These are phyloP conservation scores for Drosophila kanapiae DNA, from an alignment of 1,140 invertebrate species.

Conservation along the genomic window DNA sequence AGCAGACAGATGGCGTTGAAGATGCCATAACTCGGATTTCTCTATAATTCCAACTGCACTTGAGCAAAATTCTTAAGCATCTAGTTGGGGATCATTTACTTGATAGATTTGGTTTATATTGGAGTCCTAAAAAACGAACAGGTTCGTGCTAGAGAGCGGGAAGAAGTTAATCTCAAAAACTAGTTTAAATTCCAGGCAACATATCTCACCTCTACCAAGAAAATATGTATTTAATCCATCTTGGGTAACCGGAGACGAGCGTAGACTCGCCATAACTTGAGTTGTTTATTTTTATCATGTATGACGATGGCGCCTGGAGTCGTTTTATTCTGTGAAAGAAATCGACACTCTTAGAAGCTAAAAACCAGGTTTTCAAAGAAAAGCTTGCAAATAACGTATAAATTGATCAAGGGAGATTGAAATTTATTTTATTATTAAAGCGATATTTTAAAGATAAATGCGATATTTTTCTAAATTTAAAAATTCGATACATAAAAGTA, in stretches of 20 bases:
- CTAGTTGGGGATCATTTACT: neutral
- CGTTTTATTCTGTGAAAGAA: slow-evolving; percentile 8
- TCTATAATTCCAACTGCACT: neutral
- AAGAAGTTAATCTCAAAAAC: neutral
- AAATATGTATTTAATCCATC: neutral
- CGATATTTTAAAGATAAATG: too few relatives aligned
- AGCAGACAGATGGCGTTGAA: slow-evolving; percentile 1
- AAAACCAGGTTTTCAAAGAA: neutral
- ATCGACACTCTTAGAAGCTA: neutral
- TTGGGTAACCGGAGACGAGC: slow-evolving; percentile 12
- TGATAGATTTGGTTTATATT: too few relatives aligned
- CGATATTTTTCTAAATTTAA: too few relatives aligned
- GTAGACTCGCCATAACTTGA: neutral
- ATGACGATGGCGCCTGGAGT: slow-evolving; percentile 2
- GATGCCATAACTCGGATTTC: neutral
- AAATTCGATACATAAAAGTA: too few relatives aligned
- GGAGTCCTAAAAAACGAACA: neutral
- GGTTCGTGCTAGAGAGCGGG: too few relatives aligned
- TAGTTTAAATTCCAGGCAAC: slow-evolving; percentile 1
- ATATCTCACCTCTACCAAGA: neutral
- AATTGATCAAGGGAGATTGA: too few relatives aligned
- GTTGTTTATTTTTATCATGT: neutral
- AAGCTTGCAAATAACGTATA: neutral
- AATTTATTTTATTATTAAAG: too few relatives aligned
- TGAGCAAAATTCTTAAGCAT: neutral